A percentile compares a stretch with the other conserved stretches of the same genome.
Conservation (phyloP, 1,140 invertebrate genomes). For the Lepidurus apus region DNA sequence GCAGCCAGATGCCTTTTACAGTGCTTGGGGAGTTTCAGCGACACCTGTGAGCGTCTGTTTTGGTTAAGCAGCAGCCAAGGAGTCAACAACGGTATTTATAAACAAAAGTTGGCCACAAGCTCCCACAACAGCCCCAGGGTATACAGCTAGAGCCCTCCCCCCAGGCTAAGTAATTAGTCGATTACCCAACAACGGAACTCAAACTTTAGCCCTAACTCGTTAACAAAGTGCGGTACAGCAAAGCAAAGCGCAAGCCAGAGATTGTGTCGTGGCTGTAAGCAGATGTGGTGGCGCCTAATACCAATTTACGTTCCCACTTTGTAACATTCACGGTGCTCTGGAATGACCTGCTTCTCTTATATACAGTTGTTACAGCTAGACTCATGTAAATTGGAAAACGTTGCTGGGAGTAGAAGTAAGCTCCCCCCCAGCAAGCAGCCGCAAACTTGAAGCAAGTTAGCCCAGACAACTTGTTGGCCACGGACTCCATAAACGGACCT, state of each 20-base stretch:
- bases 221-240: background rate
- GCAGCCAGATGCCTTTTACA: background rate
- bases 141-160: background rate
- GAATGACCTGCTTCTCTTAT: background rate
- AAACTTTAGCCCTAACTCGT: constrained; percentile 8
- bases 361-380: background rate
- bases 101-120: background rate
- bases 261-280: background rate
- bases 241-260: background rate
- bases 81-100: background rate
- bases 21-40: background rate
- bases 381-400: background rate
- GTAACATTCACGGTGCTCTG: background rate
- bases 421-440: background rate
- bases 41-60: constrained; percentile 18
- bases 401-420: background rate
- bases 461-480: constrained; percentile 6
- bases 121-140: background rate
- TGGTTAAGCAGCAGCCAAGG: background rate
- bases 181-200: constrained; percentile 16
- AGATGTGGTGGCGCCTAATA: constrained; percentile 21
- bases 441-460: background rate
- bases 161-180: constrained; percentile 18
- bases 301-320: constrained; percentile 9
- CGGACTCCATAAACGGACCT: background rate